A percentile compares a stretch with the other conserved stretches of the same genome.
These are phyloP conservation scores for Lagothrix lagotricha DNA, from an alignment of 2,797 vertebrate species.

Conservation along the genomic window DNA sequence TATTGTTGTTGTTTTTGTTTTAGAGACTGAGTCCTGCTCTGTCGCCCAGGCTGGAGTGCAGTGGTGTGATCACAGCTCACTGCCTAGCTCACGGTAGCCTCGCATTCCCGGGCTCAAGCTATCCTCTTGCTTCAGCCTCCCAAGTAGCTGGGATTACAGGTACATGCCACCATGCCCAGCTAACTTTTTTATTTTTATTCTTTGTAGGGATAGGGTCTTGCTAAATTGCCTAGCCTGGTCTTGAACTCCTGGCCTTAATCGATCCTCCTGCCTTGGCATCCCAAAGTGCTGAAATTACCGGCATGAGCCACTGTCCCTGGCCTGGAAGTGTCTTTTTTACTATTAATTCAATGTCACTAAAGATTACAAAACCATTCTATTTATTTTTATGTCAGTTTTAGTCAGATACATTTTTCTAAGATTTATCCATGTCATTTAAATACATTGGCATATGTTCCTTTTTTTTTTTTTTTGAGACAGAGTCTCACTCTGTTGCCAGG, in stretches of 20 bases:
- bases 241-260: background rate
- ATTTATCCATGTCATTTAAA: background rate
- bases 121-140: background rate
- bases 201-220: background rate
- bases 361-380: background rate
- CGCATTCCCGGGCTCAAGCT: background rate
- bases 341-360: background rate
- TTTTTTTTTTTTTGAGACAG: background rate
- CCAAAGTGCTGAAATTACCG: background rate
- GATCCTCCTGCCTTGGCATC: background rate
- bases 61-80: background rate
- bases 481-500: no score
- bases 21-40: background rate
- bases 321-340: background rate
- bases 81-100: background rate
- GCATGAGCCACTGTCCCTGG: background rate
- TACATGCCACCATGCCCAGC: background rate
- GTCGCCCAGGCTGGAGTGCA: no score
- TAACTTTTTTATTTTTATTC: background rate
- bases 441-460: background rate
- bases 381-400: background rate
- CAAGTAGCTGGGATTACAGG: background rate
- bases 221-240: background rate
- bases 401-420: background rate
- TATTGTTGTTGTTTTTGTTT: background rate